phyloP scores from a whole-genome alignment of 2,113 vertebrate genomes.

The Laterallus jamaicensis region DNA sequence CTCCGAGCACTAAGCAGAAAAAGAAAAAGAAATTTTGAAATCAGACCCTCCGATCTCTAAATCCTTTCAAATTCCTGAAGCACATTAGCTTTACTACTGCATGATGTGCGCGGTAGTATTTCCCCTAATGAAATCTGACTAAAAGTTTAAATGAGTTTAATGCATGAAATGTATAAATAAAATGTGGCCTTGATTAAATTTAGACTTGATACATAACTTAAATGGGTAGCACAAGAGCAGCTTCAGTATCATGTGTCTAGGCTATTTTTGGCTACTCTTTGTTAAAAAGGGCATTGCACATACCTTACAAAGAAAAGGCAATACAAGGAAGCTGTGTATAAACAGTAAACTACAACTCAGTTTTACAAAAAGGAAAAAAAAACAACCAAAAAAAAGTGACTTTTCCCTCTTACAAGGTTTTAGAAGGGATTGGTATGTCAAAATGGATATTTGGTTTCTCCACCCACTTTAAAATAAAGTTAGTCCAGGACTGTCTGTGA shows the following conservation, averaged over 20 bases:
- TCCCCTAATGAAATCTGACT: constrained; percentile 86
- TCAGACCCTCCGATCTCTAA: constrained; percentile 82
- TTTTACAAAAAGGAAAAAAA: neutral
- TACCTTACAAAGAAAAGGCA: constrained; percentile 36
- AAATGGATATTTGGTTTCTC: neutral
- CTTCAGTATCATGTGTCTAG: constrained; percentile 73
- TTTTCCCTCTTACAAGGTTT: neutral
- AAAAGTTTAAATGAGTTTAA: constrained; percentile 85
- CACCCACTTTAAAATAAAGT: neutral
- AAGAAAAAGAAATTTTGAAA: constrained; percentile 80
- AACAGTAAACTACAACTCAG: neutral
- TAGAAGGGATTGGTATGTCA: neutral
- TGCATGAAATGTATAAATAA: constrained; percentile 86
- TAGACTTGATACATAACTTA: constrained; percentile 80
- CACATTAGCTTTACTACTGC: constrained; percentile 83
- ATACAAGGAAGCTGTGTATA: neutral
- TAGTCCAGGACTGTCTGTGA: neutral
- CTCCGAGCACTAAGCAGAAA: constrained; percentile 67
- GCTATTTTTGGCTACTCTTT: constrained; percentile 68
- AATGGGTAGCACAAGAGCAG: constrained; percentile 79
- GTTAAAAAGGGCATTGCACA: constrained; percentile 55
- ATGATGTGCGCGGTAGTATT: constrained; percentile 81
- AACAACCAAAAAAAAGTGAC: no score
- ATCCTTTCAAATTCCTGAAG: constrained; percentile 86
- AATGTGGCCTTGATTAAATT: constrained; percentile 86